Conservation (phyloP, 2,797 vertebrate genomes). For the Glyptemys insculpta region DNA sequence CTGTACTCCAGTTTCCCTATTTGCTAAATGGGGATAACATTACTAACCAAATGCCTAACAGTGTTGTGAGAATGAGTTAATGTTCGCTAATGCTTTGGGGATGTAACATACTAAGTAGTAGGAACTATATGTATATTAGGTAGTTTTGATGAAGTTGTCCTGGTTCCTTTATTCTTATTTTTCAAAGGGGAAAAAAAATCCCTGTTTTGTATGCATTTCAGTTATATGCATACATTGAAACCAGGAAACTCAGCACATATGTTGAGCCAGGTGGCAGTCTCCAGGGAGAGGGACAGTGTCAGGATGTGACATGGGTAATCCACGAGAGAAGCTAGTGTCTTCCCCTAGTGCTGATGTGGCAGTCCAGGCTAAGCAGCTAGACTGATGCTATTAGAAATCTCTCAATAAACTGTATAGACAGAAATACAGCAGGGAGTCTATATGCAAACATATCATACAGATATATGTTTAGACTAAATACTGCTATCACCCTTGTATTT, state of each 20-base stretch:
- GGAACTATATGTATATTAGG: neutral
- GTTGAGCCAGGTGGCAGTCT: neutral
- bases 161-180: neutral
- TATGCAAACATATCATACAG: neutral
- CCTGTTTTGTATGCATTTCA: too few species aligned
- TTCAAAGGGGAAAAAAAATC: neutral
- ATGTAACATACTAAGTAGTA: neutral
- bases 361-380: neutral
- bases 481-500: neutral
- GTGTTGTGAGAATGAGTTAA: neutral
- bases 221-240: neutral
- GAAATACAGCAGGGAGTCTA: neutral
- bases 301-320: neutral
- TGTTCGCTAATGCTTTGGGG: neutral
- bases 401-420: neutral
- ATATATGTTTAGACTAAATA: neutral
- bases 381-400: neutral
- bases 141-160: neutral
- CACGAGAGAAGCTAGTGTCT: neutral
- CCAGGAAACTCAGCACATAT: neutral
- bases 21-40: neutral
- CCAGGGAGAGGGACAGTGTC: neutral
- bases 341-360: neutral
- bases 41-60: neutral
- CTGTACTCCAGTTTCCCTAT: neutral